Evolutionary conservation across 2,888 invertebrate species (phyloP).

Genomic region (Phaonia tiefii): DNA sequence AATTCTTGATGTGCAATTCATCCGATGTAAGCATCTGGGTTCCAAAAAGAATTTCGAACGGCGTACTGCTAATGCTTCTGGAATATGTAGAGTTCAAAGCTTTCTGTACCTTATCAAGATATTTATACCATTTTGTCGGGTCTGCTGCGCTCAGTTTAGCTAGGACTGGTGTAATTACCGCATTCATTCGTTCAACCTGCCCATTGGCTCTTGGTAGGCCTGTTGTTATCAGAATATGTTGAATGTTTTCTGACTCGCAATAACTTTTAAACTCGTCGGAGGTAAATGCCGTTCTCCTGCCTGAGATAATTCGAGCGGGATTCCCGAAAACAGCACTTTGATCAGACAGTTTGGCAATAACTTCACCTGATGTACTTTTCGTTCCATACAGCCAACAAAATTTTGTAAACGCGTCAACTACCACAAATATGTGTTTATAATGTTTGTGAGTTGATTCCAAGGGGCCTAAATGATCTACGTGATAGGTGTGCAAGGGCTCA

Average conservation of each 20-base stretch:
- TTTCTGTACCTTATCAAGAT: constrained; percentile 48
- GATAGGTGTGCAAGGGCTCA: constrained; percentile 69
- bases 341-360: constrained; percentile 69
- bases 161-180: constrained; percentile 36
- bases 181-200: constrained; percentile 47
- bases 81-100: constrained; percentile 43
- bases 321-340: constrained; percentile 76
- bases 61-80: too few relatives aligned
- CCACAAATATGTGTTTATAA: too few relatives aligned
- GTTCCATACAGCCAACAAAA: too few relatives aligned
- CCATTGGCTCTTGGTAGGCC: too few relatives aligned
- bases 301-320: constrained; percentile 74
- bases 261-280: constrained; percentile 72
- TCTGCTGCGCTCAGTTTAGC: constrained; percentile 52
- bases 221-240: constrained; percentile 69
- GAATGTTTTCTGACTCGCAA: constrained; percentile 71
- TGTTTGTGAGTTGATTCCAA: too few relatives aligned
- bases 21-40: constrained; percentile 28
- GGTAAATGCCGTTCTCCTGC: constrained; percentile 73
- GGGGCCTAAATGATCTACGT: too few relatives aligned
- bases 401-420: too few relatives aligned
- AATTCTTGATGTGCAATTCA: constrained; percentile 4
- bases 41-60: constrained; percentile 41
- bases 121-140: too few relatives aligned
- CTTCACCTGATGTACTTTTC: constrained; percentile 72